phyloP scores from a whole-genome alignment of 1,140 invertebrate genomes.

The Doryteuthis pealeii region DNA sequence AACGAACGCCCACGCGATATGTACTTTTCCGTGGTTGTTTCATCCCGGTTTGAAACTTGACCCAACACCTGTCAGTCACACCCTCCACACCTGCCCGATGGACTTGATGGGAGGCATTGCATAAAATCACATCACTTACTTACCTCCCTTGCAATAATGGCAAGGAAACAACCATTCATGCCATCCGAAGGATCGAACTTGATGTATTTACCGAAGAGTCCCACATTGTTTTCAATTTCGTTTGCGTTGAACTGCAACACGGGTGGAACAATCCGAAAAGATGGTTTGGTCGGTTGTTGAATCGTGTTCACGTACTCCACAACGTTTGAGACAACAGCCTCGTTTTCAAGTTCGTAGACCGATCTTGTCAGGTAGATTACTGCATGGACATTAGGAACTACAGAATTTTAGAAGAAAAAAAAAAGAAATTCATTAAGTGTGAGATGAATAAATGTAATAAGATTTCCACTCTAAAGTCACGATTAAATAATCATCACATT shows the following conservation, averaged over 20 bases:
- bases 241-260: constrained; percentile 42
- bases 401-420: background rate
- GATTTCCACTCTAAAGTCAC: too few species aligned
- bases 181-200: constrained; percentile 38
- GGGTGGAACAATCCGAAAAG: constrained; percentile 47
- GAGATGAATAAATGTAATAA: too few species aligned
- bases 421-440: too few species aligned
- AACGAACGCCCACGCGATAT: too few species aligned
- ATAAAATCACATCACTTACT: too few species aligned
- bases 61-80: too few species aligned
- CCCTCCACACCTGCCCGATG: too few species aligned
- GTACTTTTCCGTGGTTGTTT: too few species aligned
- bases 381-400: constrained; percentile 49
- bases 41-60: too few species aligned
- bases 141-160: constrained; percentile 52
- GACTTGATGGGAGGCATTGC: too few species aligned
- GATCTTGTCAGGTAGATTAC: constrained; percentile 52
- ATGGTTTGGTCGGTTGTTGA: constrained; percentile 30
- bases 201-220: constrained; percentile 40
- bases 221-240: constrained; percentile 36
- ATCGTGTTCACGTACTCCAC: constrained; percentile 45
- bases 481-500: too few species aligned
- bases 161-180: constrained; percentile 54
- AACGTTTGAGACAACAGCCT: constrained; percentile 41
- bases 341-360: constrained; percentile 46